Conservation (phyloP, 2,113 vertebrate genomes). For the Corythornis cristatus region DNA sequence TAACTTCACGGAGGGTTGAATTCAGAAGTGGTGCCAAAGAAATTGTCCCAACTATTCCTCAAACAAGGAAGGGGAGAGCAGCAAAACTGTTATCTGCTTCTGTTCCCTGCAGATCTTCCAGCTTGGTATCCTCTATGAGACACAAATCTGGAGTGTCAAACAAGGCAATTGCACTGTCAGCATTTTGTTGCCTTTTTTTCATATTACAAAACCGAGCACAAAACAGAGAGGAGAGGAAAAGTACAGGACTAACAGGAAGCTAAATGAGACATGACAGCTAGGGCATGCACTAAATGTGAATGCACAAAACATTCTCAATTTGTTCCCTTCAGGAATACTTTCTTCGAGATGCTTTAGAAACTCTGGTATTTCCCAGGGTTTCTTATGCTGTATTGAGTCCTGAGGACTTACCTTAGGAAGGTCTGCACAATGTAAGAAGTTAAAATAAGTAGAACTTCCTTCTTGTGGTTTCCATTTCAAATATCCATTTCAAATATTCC, state of each 20-base stretch:
- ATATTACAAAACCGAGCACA: not conserved
- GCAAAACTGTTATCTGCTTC: not conserved
- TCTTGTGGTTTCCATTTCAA: not conserved
- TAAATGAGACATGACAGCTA: not conserved
- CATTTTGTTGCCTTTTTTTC: not conserved
- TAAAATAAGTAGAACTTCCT: not conserved
- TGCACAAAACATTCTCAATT: not conserved
- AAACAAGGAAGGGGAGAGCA: not conserved
- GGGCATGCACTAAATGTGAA: not conserved
- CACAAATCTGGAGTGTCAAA: not conserved
- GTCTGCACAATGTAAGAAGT: rapidly evolving
- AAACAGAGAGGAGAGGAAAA: not conserved
- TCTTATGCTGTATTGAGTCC: not conserved
- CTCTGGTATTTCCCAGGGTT: not conserved
- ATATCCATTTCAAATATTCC: not conserved
- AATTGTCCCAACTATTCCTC: not conserved
- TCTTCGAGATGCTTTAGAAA: not conserved
- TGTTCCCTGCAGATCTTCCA: not conserved
- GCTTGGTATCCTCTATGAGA: not conserved
- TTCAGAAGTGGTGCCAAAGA: not conserved
- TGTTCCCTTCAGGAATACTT: not conserved
- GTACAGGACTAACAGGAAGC: not conserved
- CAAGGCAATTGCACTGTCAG: not conserved
- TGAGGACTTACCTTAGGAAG: not conserved
- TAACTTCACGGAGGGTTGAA: not conserved